Evolutionary conservation across 2,113 vertebrate species (phyloP).

Genomic region (Anhinga anhinga): DNA sequence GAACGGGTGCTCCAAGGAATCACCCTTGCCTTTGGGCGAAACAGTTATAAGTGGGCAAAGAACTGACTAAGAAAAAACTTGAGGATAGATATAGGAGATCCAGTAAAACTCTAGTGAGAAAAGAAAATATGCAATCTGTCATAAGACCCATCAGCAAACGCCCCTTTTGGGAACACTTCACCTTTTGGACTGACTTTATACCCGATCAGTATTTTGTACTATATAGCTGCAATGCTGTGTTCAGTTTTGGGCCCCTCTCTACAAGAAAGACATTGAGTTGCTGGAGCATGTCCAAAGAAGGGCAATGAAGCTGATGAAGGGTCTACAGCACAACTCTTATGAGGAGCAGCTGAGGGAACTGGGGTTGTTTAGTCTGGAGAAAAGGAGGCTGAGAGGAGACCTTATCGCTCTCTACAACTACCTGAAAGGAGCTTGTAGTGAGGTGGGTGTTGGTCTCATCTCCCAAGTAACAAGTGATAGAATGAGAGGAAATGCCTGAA

Average conservation of each 20-base stretch:
- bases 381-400: neutral
- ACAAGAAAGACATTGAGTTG: neutral
- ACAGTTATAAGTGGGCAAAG: neutral
- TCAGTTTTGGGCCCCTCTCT: neutral
- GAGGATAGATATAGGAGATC: neutral
- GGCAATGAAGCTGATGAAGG: neutral
- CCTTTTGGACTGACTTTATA: neutral
- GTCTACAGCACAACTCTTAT: neutral
- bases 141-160: neutral
- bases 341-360: neutral
- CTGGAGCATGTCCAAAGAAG: neutral
- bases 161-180: neutral
- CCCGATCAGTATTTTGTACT: fast-evolving
- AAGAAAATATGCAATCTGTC: neutral
- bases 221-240: neutral
- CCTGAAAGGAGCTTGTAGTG: neutral
- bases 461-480: neutral
- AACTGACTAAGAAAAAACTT: neutral
- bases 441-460: neutral
- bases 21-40: neutral
- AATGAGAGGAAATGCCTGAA: neutral
- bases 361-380: neutral
- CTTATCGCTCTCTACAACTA: neutral
- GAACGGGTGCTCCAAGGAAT: neutral
- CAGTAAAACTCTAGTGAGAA: neutral